Conservation (phyloP, 2,888 invertebrate species). For the Tetanocera ferruginea region DNA sequence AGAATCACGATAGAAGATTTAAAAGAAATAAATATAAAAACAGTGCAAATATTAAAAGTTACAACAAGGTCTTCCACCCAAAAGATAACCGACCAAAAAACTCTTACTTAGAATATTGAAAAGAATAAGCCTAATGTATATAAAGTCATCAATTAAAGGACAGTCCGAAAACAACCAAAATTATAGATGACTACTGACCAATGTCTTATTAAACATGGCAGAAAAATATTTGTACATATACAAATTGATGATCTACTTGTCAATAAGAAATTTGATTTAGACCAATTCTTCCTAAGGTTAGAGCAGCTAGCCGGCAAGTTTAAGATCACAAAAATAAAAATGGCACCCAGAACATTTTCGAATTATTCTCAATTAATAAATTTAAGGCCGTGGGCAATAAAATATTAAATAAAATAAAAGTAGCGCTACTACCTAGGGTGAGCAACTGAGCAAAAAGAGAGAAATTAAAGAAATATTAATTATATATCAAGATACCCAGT, state of each 20-base stretch:
- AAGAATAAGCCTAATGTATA: slow-evolving; percentile 29
- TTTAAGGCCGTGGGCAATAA: slow-evolving; percentile 9
- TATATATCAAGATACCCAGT: no score
- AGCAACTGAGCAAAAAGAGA: no score
- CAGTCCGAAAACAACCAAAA: slow-evolving; percentile 27
- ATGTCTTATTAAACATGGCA: no score
- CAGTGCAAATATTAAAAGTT: slow-evolving; percentile 14
- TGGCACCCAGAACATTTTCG: not conserved
- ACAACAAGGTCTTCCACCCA: slow-evolving; percentile 13
- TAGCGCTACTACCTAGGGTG: slow-evolving; percentile 29
- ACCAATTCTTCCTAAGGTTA: no score
- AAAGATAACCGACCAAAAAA: slow-evolving; percentile 32
- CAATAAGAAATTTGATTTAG: no score
- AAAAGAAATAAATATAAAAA: not conserved
- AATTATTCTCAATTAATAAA: slow-evolving; percentile 19
- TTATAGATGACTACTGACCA: slow-evolving; percentile 24
- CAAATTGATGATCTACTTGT: no score
- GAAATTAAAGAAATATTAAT: no score
- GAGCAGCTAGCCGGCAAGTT: no score
- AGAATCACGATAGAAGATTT: slow-evolving; percentile 35
- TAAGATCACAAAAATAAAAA: no score
- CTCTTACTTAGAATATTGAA: not conserved
- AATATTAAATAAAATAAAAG: not conserved
- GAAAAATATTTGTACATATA: slow-evolving; percentile 10
- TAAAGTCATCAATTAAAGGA: slow-evolving; percentile 17